Percentiles rank a stretch among this genome's conserved stretches.
Evolutionary conservation across 2,113 vertebrate genomes (phyloP).

Genomic region (Axis porcinus): DNA sequence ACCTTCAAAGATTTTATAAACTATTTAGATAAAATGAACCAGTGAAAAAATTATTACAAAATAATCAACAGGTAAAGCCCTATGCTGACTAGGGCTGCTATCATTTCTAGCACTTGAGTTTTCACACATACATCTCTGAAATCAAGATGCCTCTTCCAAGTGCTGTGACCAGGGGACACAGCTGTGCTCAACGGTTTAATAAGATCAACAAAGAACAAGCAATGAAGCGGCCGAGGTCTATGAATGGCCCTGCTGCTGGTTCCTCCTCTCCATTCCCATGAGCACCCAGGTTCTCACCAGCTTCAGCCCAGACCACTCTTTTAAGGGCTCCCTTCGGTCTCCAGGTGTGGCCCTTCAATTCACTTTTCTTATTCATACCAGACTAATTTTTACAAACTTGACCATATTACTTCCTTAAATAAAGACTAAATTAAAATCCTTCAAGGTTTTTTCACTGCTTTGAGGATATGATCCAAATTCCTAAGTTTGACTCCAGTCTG

Average conservation of each 20-base stretch:
- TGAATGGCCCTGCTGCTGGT: neutral
- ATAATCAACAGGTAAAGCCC: neutral
- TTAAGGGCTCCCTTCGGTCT: neutral
- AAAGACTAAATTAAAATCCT: neutral
- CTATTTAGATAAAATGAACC: neutral
- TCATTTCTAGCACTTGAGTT: neutral
- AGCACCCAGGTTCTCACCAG: neutral
- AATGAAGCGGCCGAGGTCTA: neutral
- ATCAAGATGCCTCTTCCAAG: neutral
- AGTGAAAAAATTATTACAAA: neutral
- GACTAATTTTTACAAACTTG: neutral
- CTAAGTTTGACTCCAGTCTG: neutral
- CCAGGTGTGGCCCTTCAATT: neutral
- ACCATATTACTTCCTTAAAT: neutral
- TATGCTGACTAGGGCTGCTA: neutral
- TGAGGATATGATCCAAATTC: neutral
- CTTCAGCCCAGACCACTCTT: neutral
- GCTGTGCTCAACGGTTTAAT: neutral
- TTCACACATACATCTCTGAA: neutral
- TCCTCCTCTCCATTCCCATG: neutral
- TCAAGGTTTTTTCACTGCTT: neutral
- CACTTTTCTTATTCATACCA: neutral
- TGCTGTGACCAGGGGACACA: neutral
- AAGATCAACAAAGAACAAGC: neutral
- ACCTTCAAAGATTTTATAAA: neutral